Evolutionary conservation across 2,797 vertebrate species (phyloP), one percentile per base, ranked within the genome.

Genomic region (Myripristis murdjan): DNA sequence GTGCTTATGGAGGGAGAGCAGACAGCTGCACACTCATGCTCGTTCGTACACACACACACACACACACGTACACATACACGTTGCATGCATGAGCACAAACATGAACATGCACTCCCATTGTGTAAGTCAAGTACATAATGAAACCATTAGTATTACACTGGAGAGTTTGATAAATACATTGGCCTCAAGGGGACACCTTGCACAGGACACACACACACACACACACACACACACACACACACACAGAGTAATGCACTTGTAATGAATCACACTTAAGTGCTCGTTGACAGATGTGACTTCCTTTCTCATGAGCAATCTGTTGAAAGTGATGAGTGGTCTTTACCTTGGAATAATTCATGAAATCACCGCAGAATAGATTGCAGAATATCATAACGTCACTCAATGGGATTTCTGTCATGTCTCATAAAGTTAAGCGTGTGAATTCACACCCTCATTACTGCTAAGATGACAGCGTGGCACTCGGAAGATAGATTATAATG

Each of bases 251-350:
- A 70, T 15, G 4, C 49, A 39, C 28, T 20, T 24, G 39, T 70
- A 70, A 82, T 82, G 20, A 86, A 69, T 85, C 69, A 58, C 37
- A 81, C 70, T 49, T 46, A 71, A 70, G 64, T 46, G 37, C 20
- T 66, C 43, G 10, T 62, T 48, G 54, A 64, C 57, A 79, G 79
- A 82, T 61, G 52, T 53, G 28, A 24, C 77, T 77, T 73, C 44
- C 53, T 4, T 53, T 77, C 62, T 69, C 68, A 51, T 53, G 46
- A 64, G 51, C 65, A 41, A 65, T 44, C 53, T 72, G 73, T 48
- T 64, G 58, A 54, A 63, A 72, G 74, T 68, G 73, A 86, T 78
- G 20, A 78, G 90, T 76, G 64, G 47, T 48, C 37, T 53, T 37
- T 7, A 28, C 39, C 46, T 64, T 14, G 0, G 65, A 77, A 75